Conservation (phyloP, 1,140 invertebrate species). For the Zaprionus kolodkinae region DNA sequence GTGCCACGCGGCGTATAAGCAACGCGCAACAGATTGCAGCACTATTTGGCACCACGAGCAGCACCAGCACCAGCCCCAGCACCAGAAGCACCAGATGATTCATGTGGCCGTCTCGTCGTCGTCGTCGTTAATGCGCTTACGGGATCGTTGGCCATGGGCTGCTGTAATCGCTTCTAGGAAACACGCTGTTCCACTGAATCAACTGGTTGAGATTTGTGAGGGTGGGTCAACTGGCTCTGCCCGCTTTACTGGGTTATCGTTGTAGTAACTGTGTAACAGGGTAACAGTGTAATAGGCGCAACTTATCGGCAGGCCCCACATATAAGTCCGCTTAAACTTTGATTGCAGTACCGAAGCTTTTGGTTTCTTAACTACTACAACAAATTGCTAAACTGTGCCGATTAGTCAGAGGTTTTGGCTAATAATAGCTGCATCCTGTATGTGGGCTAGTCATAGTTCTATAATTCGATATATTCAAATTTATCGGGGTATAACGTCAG, state of each 20-base stretch:
- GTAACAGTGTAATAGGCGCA: background rate
- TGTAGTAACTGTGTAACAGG: background rate
- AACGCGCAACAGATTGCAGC: conserved; percentile 24
- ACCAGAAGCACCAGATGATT: conserved; percentile 33
- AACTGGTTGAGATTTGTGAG: background rate
- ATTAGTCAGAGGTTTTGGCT: background rate
- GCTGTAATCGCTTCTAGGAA: conserved; percentile 51
- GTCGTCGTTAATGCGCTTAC: conserved; percentile 46
- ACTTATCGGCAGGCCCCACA: background rate
- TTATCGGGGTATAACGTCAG: too few relatives aligned
- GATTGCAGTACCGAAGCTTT: background rate
- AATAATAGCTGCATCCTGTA: background rate
- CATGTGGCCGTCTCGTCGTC: conserved; percentile 42
- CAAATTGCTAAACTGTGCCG: background rate
- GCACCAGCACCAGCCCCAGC: too few relatives aligned
- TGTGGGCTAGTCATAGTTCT: background rate
- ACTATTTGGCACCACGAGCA: conserved; percentile 15
- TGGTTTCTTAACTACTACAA: background rate
- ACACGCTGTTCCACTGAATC: conserved; percentile 11
- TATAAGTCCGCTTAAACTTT: background rate
- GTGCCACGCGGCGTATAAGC: conserved; percentile 72
- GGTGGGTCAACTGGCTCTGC: too few relatives aligned
- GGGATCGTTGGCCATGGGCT: conserved; percentile 16
- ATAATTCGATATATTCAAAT: too few relatives aligned
- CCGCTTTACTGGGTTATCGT: background rate